These are phyloP conservation scores for Blomia tropicalis DNA, from an alignment of 2,888 invertebrate species.

Conservation along the genomic window DNA sequence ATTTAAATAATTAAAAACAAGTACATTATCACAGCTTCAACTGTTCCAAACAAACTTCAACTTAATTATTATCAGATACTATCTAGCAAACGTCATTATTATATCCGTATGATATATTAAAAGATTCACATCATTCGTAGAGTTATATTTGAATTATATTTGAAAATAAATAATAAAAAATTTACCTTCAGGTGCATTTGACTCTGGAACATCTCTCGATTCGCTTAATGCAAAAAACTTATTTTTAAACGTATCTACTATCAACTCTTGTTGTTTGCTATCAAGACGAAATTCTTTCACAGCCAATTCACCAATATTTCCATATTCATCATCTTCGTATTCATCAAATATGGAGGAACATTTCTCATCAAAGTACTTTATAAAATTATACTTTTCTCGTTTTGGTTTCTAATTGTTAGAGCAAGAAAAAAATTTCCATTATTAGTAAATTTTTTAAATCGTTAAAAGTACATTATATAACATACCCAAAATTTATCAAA, in stretches of 20 bases:
- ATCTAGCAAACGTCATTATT: background rate
- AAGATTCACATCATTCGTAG: background rate
- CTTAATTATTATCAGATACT: background rate
- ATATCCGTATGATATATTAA: background rate
- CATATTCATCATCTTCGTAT: background rate
- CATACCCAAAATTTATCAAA: conserved; percentile 13
- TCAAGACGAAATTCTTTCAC: too few relatives aligned
- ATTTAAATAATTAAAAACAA: background rate
- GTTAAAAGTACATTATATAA: too few relatives aligned
- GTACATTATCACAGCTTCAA: too few relatives aligned
- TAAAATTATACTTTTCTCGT: background rate
- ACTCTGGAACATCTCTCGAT: too few relatives aligned
- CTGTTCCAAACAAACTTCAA: background rate
- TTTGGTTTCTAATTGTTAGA: too few relatives aligned
- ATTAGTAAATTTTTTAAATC: background rate
- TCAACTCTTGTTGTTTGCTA: too few relatives aligned
- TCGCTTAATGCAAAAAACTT: too few relatives aligned
- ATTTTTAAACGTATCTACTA: too few relatives aligned
- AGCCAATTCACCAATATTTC: too few relatives aligned
- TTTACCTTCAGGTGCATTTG: background rate
- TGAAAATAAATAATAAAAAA: too few relatives aligned
- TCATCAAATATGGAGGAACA: conserved; percentile 8
- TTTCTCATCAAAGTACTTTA: conserved; percentile 7
- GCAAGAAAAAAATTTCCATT: background rate
- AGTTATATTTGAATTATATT: too few relatives aligned